These are phyloP conservation scores for Paragorgia papillata DNA, from an alignment of 92 coral and sea anemone species.

Conservation along the genomic window DNA sequence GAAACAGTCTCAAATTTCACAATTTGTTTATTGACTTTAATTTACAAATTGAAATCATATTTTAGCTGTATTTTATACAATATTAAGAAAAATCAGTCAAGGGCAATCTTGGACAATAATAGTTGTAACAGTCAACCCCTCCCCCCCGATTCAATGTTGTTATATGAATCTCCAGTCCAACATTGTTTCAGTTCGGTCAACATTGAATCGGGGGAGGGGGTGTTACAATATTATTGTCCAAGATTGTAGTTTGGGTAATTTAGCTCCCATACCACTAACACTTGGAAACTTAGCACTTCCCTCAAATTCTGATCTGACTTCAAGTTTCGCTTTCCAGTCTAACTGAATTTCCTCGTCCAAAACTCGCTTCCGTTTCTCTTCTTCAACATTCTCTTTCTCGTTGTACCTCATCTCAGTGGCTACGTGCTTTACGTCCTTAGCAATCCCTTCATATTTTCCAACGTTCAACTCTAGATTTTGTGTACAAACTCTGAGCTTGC, in stretches of 20 bases:
- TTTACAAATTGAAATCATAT: too few relatives aligned
- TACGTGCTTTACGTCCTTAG: slow-evolving; percentile 11
- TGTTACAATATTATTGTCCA: too few relatives aligned
- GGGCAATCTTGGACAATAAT: too few relatives aligned
- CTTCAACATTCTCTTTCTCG: slow-evolving; percentile 27
- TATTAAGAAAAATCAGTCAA: too few relatives aligned
- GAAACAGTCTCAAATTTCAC: too few relatives aligned
- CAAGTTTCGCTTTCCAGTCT: slow-evolving; percentile 44
- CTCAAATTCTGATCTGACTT: background rate
- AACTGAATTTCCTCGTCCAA: slow-evolving; percentile 22
- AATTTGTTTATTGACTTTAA: too few relatives aligned
- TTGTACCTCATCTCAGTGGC: background rate
- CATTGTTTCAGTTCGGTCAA: too few relatives aligned
- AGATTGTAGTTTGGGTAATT: slow-evolving; percentile 57
- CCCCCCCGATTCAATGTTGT: too few relatives aligned
- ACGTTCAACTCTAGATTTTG: background rate
- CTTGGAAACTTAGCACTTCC: slow-evolving; percentile 5
- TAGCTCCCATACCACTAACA: slow-evolving; percentile 25
- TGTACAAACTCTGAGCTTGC: slow-evolving; percentile 5
- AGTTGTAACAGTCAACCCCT: too few relatives aligned
- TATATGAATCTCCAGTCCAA: too few relatives aligned
- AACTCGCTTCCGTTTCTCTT: slow-evolving; percentile 27
- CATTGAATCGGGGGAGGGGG: too few relatives aligned
- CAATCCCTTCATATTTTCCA: background rate
- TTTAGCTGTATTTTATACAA: too few relatives aligned